Evolutionary conservation across 2,797 vertebrate genomes (phyloP).

Genomic region (Sus cebifrons): DNA sequence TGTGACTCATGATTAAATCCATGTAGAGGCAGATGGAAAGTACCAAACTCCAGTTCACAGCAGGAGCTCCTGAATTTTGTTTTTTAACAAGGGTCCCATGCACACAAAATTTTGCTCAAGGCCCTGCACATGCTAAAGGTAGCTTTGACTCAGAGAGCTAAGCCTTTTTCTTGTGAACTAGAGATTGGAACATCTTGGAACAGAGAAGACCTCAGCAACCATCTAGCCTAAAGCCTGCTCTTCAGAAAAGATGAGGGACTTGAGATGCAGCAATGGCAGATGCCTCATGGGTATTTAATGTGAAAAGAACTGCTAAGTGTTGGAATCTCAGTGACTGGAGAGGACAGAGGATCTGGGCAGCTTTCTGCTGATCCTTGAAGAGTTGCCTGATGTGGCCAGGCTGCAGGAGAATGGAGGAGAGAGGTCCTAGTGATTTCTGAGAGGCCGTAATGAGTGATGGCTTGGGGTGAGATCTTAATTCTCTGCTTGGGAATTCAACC

Average conservation of each 20-base stretch:
- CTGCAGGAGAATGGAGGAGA: neutral
- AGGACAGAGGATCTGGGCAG: neutral
- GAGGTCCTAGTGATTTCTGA: neutral
- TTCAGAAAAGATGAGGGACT: neutral
- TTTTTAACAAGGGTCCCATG: neutral
- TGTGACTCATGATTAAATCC: too few species aligned
- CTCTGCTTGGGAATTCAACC: too few species aligned
- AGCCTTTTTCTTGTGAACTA: neutral
- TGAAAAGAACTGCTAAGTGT: neutral
- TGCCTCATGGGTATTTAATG: neutral
- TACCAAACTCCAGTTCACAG: too few species aligned
- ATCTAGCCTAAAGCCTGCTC: neutral
- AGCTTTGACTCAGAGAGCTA: neutral
- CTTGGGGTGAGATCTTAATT: too few species aligned
- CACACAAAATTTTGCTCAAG: neutral
- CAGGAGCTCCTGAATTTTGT: neutral
- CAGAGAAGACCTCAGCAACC: neutral
- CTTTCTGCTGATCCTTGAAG: neutral
- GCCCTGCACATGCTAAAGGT: neutral
- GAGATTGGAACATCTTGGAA: neutral
- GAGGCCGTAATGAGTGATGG: too few species aligned
- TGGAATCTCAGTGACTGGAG: neutral
- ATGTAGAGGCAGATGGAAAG: too few species aligned
- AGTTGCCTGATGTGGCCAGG: neutral
- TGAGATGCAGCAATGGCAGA: neutral